These are phyloP conservation scores for Euzophera pinguis DNA, from an alignment of 2,888 invertebrate species.

Conservation along the genomic window DNA sequence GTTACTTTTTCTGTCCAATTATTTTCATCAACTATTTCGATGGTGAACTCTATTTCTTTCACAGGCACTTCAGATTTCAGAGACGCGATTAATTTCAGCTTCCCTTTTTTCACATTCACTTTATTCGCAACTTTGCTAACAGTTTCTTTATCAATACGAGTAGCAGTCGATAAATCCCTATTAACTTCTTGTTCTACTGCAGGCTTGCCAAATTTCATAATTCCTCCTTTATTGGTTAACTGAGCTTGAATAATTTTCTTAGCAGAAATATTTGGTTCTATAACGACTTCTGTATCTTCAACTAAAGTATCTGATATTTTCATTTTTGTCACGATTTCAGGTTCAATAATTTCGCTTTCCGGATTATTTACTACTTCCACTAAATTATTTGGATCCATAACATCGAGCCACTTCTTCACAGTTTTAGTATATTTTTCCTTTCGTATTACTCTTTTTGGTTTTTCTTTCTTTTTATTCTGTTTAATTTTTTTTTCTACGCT, in stretches of 20 bases:
- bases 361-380: conserved; percentile 20
- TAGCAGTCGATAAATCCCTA: conserved; percentile 12
- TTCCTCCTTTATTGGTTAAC: conserved; percentile 56
- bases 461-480: conserved; percentile 21
- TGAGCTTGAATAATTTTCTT: conserved; percentile 54
- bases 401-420: conserved; percentile 56
- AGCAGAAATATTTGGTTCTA: neutral
- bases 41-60: conserved; percentile 39
- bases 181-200: conserved; percentile 21
- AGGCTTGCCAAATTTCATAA: conserved; percentile 62
- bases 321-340: no score
- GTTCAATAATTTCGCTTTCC: neutral
- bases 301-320: conserved; percentile 11
- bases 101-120: conserved; percentile 38
- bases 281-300: neutral
- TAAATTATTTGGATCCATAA: conserved; percentile 30
- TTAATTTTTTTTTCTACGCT: conserved; percentile 32
- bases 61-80: conserved; percentile 53
- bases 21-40: conserved; percentile 32
- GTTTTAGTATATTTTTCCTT: conserved; percentile 52
- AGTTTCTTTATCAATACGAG: neutral
- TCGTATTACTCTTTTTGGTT: conserved; percentile 26
- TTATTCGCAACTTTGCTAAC: conserved; percentile 14
- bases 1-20: conserved; percentile 22
- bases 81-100: conserved; percentile 51